Evolutionary conservation across 2,797 vertebrate genomes (phyloP), one percentile per base, ranked within the genome.

Genomic region (Sebastiscus tertius): DNA sequence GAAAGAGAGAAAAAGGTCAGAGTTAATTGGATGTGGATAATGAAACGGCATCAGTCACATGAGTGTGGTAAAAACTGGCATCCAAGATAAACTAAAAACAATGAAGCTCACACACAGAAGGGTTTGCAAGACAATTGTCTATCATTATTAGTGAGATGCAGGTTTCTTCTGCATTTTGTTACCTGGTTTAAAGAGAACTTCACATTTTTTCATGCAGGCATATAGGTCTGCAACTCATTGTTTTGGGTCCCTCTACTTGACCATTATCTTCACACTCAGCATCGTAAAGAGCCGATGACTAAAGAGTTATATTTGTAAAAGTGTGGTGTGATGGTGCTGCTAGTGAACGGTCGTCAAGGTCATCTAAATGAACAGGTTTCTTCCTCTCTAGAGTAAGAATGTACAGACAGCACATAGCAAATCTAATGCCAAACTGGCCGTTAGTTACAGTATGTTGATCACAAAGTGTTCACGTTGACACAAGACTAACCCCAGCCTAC

Each of bases 1-100:
- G 95, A 4, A 36, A 93, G 75, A 59, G 77, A 68, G 66, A 22
- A 74, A 84, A 80, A 74, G 31, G 39, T 82, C 69, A 76, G 8
- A 81, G 83, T 91, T 88, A 90, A 80, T 62, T 52, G 34, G 46
- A 72, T 65, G 55, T 71, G 65, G 36, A 70, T 75, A 67, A 84
- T 70, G 54, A 83, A 72, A 74, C 55, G 39, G 24, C 33, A 80
- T 77, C 52, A 73, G 54, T 69, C 59, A 65, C 75, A 85, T n/a
- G 20, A 66, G 58, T 31, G n/a, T 10, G 27, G 27, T 55, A 60
- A 62, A 66, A 81, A 29, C 22, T 4, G 65, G 61, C 75, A 73
- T 56, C 39, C 11, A 34, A 72, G 26, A 73, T 75, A 61, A 64
- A 82, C 31, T 55, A 59, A 78, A 49, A 77, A 59, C 49, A 82